Evolutionary conservation across 2,113 vertebrate genomes (phyloP).

Genomic region (Lepisosteus osseus): DNA sequence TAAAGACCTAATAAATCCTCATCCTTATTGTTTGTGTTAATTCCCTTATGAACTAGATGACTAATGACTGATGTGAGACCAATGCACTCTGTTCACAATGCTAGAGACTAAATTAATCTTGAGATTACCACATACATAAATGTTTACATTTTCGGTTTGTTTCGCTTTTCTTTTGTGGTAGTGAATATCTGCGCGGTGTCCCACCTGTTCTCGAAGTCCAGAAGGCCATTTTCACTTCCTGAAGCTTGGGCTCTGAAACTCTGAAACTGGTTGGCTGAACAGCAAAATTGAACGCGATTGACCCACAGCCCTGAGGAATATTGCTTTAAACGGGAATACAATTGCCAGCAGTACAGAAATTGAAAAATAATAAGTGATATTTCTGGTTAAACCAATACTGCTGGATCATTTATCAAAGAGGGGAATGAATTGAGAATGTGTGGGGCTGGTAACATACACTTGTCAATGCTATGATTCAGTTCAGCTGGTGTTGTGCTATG

Average conservation of each 20-base stretch:
- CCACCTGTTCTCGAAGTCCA: too few relatives aligned
- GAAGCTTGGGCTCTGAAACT: not conserved
- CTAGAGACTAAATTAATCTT: too few relatives aligned
- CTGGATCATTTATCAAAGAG: constrained; percentile 20
- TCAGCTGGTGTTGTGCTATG: constrained; percentile 11
- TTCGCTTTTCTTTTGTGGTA: not conserved
- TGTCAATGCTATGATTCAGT: too few relatives aligned
- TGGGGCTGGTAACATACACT: not conserved
- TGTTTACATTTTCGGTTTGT: too few relatives aligned
- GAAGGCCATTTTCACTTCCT: not conserved
- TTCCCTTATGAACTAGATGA: too few relatives aligned
- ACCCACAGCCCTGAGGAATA: constrained; percentile 18
- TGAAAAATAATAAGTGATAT: constrained; percentile 17
- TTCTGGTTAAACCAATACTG: constrained; percentile 16
- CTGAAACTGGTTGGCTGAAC: not conserved
- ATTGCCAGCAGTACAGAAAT: constrained; percentile 12
- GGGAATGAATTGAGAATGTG: constrained; percentile 23
- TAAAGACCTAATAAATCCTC: too few relatives aligned
- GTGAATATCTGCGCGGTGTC: not conserved
- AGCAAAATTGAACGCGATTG: constrained; percentile 17
- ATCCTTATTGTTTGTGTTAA: too few relatives aligned
- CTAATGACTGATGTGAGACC: too few relatives aligned
- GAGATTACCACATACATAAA: too few relatives aligned
- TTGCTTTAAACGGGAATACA: constrained; percentile 14
- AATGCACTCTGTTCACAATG: too few relatives aligned